Evolutionary conservation across 64 coral and sea anemone genomes (phyloP), one percentile per base, ranked within the genome.

Genomic region (Astreopora myriophthalma): DNA sequence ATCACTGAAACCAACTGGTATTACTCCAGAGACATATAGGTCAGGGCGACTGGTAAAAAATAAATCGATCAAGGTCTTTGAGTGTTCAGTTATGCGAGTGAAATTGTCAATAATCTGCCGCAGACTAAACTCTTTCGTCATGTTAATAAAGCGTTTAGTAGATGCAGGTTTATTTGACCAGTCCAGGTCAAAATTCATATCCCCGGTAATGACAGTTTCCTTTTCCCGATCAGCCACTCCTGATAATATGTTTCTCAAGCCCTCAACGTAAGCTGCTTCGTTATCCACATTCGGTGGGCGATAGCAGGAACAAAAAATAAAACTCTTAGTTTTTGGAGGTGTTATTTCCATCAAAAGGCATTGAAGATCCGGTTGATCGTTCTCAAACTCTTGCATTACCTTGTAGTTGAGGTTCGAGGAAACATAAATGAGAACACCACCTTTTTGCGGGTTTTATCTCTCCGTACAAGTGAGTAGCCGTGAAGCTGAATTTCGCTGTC

Each of bases 1-100:
- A 75, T 76, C 86, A 89, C 72, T 76, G 52, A 89, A 89, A 76
- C 69, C 86, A 46, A 88, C 70, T 48, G 39, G 86, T 74, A 88
- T 29, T 74, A 89, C 70, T 55, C 70, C 86, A 3, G 86, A 75
- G 27, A 89, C 71, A 58, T 67, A 77, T 73, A 89, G 34, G 7
- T 65, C 87, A 34, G 64, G 66, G 8, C 84, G 64, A 46, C 62
- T 26, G 69, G 84, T 86, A 70, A 86, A 86, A 70, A 86, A 55
- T 31, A 89, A 58, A 89, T 78, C 73, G 22, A 78, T 76, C 58
- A 36, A 39, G 57, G 87, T 89, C 57, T 73, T 89, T 89, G 48
- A 77, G 38, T 89, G 26, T 89, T 89, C 87, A 63, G 71, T 89
- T 77, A 89, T 77, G 55, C 87, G 29, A 34, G 87, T 89, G 52